phyloP scores from a whole-genome alignment of 2,113 vertebrate species.

The Cinclus cinclus region DNA sequence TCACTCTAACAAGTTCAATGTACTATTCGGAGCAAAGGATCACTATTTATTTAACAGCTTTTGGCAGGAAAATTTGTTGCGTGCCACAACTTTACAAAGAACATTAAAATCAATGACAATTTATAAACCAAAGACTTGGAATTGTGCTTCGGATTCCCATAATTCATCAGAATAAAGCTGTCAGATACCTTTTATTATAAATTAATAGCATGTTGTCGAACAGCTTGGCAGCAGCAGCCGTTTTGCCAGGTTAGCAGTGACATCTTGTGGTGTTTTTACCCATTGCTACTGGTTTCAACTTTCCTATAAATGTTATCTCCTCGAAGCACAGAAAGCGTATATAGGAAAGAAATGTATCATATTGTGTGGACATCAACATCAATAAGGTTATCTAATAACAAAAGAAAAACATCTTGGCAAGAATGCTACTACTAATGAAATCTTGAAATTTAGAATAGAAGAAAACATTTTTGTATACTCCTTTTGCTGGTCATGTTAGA shows the following conservation, averaged over 20 bases:
- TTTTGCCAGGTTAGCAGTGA: slow-evolving; percentile 75
- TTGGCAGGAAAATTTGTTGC: slow-evolving; percentile 82
- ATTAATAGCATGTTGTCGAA: slow-evolving; percentile 70
- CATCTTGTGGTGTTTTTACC: slow-evolving; percentile 70
- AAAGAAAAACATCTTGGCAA: neutral
- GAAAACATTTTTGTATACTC: neutral
- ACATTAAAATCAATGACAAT: slow-evolving; percentile 86
- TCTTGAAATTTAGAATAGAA: neutral
- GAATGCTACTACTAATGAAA: neutral
- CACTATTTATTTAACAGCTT: slow-evolving; percentile 81
- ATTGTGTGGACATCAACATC: neutral
- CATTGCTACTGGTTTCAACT: neutral
- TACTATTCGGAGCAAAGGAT: slow-evolving; percentile 71
- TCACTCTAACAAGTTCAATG: slow-evolving; percentile 79
- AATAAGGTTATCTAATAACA: neutral
- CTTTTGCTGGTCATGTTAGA: neutral
- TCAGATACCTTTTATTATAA: slow-evolving; percentile 82
- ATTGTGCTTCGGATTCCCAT: slow-evolving; percentile 80
- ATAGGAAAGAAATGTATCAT: neutral
- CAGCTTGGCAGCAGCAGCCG: neutral
- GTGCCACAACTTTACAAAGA: slow-evolving; percentile 85
- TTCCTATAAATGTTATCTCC: neutral
- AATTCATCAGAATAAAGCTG: slow-evolving; percentile 85
- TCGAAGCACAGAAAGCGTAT: neutral
- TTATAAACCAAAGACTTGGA: slow-evolving; percentile 80